Percentiles rank a stretch among this genome's conserved stretches.
Conservation (phyloP, 2,797 vertebrate species). For the Artibeus lituratus region DNA sequence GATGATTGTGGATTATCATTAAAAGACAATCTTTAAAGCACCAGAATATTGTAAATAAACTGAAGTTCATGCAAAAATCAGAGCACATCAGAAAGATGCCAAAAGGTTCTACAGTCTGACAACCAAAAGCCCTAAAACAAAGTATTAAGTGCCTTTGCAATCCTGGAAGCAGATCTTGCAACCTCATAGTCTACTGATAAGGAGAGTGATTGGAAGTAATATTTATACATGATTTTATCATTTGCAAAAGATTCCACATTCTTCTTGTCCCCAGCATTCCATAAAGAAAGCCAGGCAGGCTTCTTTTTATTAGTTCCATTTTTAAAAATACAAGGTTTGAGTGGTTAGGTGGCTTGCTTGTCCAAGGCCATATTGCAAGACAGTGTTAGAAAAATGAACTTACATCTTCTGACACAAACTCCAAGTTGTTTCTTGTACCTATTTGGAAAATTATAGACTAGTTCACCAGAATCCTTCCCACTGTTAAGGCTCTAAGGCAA, state of each 20-base stretch:
- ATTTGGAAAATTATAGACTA: background rate
- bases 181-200: background rate
- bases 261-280: background rate
- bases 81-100: background rate
- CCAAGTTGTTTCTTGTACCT: background rate
- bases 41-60: background rate
- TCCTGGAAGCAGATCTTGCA: background rate
- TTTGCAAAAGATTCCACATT: background rate
- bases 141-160: background rate
- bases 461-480: background rate
- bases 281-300: background rate
- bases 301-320: background rate
- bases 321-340: background rate
- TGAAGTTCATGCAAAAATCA: constrained; percentile 17
- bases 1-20: background rate
- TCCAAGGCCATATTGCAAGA: background rate
- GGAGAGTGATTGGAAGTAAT: background rate
- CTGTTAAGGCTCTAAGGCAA: background rate
- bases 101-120: background rate
- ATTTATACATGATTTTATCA: background rate
- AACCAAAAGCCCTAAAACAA: background rate
- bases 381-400: constrained; percentile 30
- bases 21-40: constrained; percentile 16
- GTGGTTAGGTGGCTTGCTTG: constrained; percentile 23
- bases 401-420: background rate